phyloP scores from a whole-genome alignment of 2,797 vertebrate genomes.

The Miichthys miiuy region DNA sequence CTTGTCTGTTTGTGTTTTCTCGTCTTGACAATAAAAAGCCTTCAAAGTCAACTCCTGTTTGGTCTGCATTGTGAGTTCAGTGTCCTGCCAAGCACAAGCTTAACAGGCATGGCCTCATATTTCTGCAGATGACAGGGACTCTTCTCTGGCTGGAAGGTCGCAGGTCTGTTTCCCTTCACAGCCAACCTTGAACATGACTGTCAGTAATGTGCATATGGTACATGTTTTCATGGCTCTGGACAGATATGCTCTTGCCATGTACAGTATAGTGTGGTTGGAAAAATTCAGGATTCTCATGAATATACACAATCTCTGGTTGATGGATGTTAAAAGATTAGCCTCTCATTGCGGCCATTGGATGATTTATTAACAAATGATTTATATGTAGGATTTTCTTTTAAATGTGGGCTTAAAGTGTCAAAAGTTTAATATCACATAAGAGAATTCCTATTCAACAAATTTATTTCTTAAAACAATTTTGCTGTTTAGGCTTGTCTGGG shows the following conservation, averaged over 20 bases:
- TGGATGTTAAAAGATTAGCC: background rate
- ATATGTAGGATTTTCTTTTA: slow-evolving; percentile 7
- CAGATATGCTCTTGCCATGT: background rate
- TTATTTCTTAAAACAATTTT: background rate
- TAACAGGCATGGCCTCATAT: slow-evolving; percentile 45
- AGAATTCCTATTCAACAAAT: too few relatives aligned
- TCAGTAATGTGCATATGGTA: slow-evolving; percentile 26
- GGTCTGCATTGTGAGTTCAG: too few relatives aligned
- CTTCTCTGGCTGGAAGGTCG: slow-evolving; percentile 39
- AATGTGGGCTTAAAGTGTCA: background rate
- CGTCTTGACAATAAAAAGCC: too few relatives aligned
- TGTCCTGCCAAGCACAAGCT: too few relatives aligned
- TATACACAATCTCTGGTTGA: background rate
- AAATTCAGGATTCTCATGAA: background rate
- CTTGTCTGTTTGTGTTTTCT: too few relatives aligned
- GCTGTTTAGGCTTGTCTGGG: background rate
- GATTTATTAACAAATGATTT: background rate
- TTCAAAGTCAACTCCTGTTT: too few relatives aligned
- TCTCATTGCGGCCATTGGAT: background rate
- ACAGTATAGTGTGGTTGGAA: background rate
- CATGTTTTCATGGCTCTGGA: slow-evolving; percentile 18
- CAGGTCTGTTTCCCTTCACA: slow-evolving; percentile 33
- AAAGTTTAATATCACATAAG: too few relatives aligned
- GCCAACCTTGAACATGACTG: slow-evolving; percentile 36
- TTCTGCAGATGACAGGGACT: slow-evolving; percentile 47